Base-by-base conservation (phyloP, 2,888 invertebrate genomes). In the Ethmia dodecea region DNA sequence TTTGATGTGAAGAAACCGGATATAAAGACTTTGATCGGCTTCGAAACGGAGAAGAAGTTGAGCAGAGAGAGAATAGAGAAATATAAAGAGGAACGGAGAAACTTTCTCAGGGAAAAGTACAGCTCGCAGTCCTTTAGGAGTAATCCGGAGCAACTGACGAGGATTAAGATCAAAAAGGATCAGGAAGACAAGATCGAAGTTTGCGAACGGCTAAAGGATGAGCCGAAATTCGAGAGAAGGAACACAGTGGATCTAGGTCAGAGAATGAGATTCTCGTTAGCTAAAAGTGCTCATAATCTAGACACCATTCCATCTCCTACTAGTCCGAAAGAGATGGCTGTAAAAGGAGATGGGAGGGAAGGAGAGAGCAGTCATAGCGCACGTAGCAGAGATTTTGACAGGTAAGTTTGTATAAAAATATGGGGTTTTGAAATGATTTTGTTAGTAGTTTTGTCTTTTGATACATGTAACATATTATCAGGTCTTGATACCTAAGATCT, bases 61-160 rank as follows among this genome's bases (percentile, higher is more conserved):
- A 92, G 93, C 54, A 83, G 96, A 29, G 95, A 96, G 60, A 79
- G 96, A 28, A 95, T 96, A 45, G 95, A 96, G 71, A 93, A 93
- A 65, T 96, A 96, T 66, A 96, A 96, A 76, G 95, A 96, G 62
- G 96, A 96, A 61, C 83, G 96, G n/a, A 87, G 96, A 32, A 92
- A 91, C 49, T 94, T 94, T 56, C 75, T 96, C 9, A 89, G 95
- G 28, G 95, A 96, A 61, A 95, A 95, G 67, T 95, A 95, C 65
- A 92, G 94, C 43, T 92, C 94, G 1, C 94, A 94, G 49, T 92
- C 94, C 6, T 92, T 95, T 40, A 88, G 92, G 31, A 91, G 91
- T 46, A 89, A 87, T 38, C 89, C 90, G 1, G 80, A 90, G 28
- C 77, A 81, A 27, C 31, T 86, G 41, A 84, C 83, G 0, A 59